Base-by-base conservation (phyloP, 2,113 vertebrate species). In the Megaleporinus macrocephalus region DNA sequence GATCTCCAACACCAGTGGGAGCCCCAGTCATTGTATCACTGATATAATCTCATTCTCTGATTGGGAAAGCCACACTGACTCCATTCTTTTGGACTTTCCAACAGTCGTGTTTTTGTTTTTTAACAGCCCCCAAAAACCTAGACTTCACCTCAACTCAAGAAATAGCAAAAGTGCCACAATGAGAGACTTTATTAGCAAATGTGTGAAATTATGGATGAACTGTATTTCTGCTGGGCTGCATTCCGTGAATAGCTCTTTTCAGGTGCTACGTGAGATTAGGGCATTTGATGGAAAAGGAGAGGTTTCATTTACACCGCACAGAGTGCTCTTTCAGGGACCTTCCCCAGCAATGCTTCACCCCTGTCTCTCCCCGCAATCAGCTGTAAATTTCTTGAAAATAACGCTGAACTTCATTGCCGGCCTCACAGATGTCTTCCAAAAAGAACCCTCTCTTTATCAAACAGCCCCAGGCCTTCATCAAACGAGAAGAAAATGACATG, bases 241-340 rank as follows among this genome's bases (percentile, higher is more conserved):
- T 75, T 72, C 76, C 77, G 76, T 85, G 87, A 90, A 86, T 82
- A 82, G 82, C 24, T 74, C 84, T 86, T 88, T 88, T 83, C 76
- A 86, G 84, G 68, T 79, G 20, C 59, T 78, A 41, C 68, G 71
- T 74, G 73, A 86, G 82, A 83, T 88, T 80, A 83, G 81, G 61
- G 73, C 70, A 51, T 63, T 86, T 44, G 62, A 72, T 78, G 79
- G 72, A 85, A 83, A 79, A 73, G 53, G 22, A 79, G 41, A 55
- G 77, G 79, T 84, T 87, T 90, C 87, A 83, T 87, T 85, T 82
- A 80, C 79, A 81, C 76, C 47, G 79, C 79, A 86, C 84, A 88
- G 87, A 79, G 79, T 61, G 13, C 69, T 76, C 84, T 83, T 87
- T 89, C 84, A 89, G 82, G 72, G 74, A 36, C 59, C 61, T 30